Base-by-base conservation (phyloP, 2,888 invertebrate genomes). In the Xestoiulus laeticollis region DNA sequence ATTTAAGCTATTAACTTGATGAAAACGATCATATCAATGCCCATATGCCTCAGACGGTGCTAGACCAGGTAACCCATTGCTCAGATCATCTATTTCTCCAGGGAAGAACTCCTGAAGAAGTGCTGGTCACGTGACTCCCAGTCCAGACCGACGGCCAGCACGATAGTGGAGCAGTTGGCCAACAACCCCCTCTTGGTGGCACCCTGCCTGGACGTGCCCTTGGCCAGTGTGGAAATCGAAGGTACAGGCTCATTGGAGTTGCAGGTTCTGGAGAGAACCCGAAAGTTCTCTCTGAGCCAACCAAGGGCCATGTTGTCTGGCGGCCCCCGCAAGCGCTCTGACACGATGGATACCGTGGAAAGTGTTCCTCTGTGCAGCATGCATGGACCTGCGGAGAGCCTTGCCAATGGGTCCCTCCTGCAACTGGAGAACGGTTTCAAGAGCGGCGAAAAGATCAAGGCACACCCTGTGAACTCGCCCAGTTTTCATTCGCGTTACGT, bases 131-230 rank as follows among this genome's bases (percentile, higher is more conserved):
- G 93, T 89, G 95, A 96, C 87, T 93, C 94, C 44, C 94, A 94
- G 89, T 94, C 94, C 90, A 94, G 98, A 30, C 96, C 96, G 4
- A 93, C 94, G 1, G 96, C 97, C 0, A 94, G 94, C 0, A 96
- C 96, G 92, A 95, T 98, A 88, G 96, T 96, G 0, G 96, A 96
- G 89, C 95, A 95, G 91, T 93, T 98, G 88, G 95, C 95, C 2
- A 95, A 94, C 90, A 95, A 95, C 91, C 95, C 96, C 22, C 94
- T 95, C 6, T 94, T 97, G 87, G 93, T 98, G 86, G 92, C 94
- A 32, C 96, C 97, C 0, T 96, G 96, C 90, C 93, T 96, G 59
- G 97, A 97, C 91, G 94, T 94, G 89, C 96, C 95, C 86, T 93
- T 94, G 88, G 94, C 95, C 8, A 91, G 96, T 89, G 95, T 96